Conservation (phyloP, 1,140 invertebrate species). For the Drosophila elegans region DNA sequence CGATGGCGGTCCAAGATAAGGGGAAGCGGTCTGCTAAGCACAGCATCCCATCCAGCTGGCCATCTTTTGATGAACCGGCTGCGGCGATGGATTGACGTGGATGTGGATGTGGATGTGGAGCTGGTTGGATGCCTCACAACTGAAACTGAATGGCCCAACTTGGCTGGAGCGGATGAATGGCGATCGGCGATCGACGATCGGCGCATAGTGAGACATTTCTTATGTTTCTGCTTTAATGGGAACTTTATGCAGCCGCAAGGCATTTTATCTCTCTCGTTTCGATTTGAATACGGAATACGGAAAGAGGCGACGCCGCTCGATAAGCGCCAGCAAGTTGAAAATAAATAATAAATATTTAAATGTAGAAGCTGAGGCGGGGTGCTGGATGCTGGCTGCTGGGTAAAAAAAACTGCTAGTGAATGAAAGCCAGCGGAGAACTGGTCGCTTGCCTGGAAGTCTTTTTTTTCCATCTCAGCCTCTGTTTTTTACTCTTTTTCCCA, state of each 20-base stretch:
- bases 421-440: constrained; percentile 70
- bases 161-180: constrained; percentile 52
- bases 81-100: constrained; percentile 42
- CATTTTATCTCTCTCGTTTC: constrained; percentile 65
- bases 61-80: constrained; percentile 57
- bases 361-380: constrained; percentile 48
- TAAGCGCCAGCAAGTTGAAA: constrained; percentile 69
- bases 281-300: constrained; percentile 59
- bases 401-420: constrained; percentile 52
- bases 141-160: constrained; percentile 1
- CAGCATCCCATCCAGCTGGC: constrained; percentile 60
- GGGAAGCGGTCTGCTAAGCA: constrained; percentile 31
- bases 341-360: constrained; percentile 76
- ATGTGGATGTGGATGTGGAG: constrained; percentile 13
- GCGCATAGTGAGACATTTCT: constrained; percentile 47
- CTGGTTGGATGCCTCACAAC: neutral
- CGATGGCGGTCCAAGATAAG: constrained; percentile 69
- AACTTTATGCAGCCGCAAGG: constrained; percentile 71
- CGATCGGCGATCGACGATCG: constrained; percentile 41
- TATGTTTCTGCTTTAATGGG: constrained; percentile 55
- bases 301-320: constrained; percentile 33
- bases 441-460: constrained; percentile 70
- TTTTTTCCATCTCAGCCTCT: constrained; percentile 26
- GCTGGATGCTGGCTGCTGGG: neutral
- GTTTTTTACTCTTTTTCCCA: constrained; percentile 33